Evolutionary conservation across 2,888 invertebrate species (phyloP), one percentile per base, ranked within the genome.

Genomic region (Euplexia lucipara): DNA sequence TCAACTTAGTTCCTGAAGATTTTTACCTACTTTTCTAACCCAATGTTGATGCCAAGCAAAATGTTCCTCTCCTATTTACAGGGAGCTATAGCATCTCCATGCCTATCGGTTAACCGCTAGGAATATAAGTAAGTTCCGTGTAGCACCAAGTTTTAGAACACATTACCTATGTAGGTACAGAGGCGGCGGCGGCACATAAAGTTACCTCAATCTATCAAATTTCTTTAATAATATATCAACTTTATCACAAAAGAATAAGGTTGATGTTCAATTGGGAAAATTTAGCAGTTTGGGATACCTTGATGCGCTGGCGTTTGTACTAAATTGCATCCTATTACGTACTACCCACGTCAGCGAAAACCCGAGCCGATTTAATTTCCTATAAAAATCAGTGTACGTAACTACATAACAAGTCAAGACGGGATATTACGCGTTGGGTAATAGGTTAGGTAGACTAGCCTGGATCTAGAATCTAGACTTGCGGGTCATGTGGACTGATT

Each of bases 401-500:
- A 59, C 35, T 20, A 61, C 34, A 66, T 54, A 69, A 64, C 67
- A 51, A 75, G 73, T 56, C 64, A 62, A 64, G 64, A 71, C 81
- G 68, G 85, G 82, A 84, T 82, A 81, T 81, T 65, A 69, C 76
- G 63, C 20, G 70, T 86, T 83, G 82, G 78, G 77, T 79, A 80
- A 79, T 78, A 80, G 83, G 81, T 82, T 86, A 81, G 85, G 86
- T 84, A 81, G 83, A 78, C 89, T 89, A 87, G 88, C 82, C 84
- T 87, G 87, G 47, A 45, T 57, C 88, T 88, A 88, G 89, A 88
- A 90, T 89, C 90, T 91, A 92, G 90, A 89, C 86, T 88, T 90
- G 86, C 91, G 87, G 91, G 90, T 90, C 91, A 92, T 88, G 86
- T 87, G 86, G 89, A 85, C 89, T 94, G 94, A 95, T 94, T 92